Evolutionary conservation across 2,113 vertebrate species (phyloP), one percentile per base, ranked within the genome.

Genomic region (Sebastes schlegelii): DNA sequence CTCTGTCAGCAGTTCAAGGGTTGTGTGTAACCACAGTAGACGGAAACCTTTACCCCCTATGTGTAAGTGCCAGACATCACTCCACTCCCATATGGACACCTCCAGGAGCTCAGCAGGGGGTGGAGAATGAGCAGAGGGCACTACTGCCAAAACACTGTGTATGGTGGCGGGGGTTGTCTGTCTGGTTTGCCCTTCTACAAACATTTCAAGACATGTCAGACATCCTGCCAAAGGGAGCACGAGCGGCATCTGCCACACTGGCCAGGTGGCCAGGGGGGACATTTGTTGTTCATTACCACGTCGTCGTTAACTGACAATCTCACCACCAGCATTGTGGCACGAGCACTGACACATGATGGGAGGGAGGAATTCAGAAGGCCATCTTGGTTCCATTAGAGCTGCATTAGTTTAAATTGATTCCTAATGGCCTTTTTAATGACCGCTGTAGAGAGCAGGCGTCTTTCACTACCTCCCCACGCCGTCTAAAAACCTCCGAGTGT

Each of bases 381-480:
- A 89, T 92, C 83, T 91, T 93, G 93, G 83, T 85, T 88, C 93
- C 89, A 94, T 95, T 94, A 93, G 17, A 57, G 81, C 68, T 54
- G 81, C 79, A 92, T 91, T 89, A 90, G 49, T 68, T 86, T 83
- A 85, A 95, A 93, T 88, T 90, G 88, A 91, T 90, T 92, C 82
- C 89, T 94, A 95, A 94, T 91, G 89, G 85, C 40, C 69, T 82
- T 79, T 90, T 92, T 94, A 90, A 92, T 87, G 90, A 79, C 87
- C 79, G 34, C 26, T 77, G 79, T 72, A 78, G 83, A 86, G 61
- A 88, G 63, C 67, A 48, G 84, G 82, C 69, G 71, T 63, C 84
- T 89, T 68, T 68, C 52, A 70, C 63, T 46, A 49, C 78, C 43
- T 66, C 66, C 23, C 71, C 45, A 19, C 49, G 64, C 57, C 23